Conservation (phyloP, 1,140 invertebrate genomes). For the Campoletis sonorensis region DNA sequence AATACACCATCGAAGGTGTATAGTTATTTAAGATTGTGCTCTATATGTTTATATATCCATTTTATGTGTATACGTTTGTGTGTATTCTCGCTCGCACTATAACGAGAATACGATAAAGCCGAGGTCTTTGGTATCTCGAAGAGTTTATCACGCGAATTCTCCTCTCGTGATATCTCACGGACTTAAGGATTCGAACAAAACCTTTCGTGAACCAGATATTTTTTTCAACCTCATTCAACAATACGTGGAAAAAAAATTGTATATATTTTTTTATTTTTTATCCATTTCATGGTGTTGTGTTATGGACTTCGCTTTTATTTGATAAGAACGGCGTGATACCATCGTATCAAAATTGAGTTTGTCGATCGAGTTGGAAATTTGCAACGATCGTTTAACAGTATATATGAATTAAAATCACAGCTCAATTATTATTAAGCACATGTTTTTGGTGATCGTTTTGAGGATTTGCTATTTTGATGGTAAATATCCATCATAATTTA, state of each 20-base stretch:
- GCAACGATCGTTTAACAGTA: too few species aligned
- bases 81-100: not conserved
- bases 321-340: too few species aligned
- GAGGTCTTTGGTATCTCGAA: not conserved
- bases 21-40: conserved; percentile 12
- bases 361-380: too few species aligned
- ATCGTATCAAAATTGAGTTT: too few species aligned
- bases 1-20: not conserved
- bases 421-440: too few species aligned
- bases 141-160: not conserved
- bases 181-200: not conserved
- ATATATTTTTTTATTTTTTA: too few species aligned
- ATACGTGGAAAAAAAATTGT: not conserved
- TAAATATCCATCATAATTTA: too few species aligned
- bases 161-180: not conserved
- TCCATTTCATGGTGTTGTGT: not conserved
- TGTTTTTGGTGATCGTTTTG: too few species aligned
- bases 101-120: not conserved
- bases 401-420: too few species aligned
- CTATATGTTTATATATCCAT: conserved; percentile 6
- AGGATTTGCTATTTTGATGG: too few species aligned
- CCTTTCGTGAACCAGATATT: not conserved
- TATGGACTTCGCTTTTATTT: too few species aligned
- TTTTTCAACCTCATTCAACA: not conserved
- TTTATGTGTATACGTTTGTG: not conserved